phyloP scores from a whole-genome alignment of 2,113 vertebrate genomes.

The Calypte anna region DNA sequence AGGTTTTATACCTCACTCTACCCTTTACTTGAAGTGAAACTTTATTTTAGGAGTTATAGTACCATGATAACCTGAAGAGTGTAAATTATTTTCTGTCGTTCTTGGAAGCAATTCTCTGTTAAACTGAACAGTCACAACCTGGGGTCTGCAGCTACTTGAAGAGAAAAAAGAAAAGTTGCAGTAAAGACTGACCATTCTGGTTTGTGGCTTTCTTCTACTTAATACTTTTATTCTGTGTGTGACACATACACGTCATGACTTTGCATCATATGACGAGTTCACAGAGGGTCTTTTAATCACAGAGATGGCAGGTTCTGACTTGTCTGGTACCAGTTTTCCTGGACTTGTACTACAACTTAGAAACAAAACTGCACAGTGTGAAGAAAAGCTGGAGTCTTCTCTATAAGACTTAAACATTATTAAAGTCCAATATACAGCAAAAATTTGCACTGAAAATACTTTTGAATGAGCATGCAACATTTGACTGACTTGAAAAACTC shows the following conservation, averaged over 20 bases:
- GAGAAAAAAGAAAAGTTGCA: background rate
- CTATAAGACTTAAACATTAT: background rate
- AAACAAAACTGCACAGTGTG: background rate
- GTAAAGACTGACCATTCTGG: background rate
- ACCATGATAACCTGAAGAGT: background rate
- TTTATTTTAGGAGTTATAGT: background rate
- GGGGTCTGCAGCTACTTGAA: background rate
- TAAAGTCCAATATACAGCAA: background rate
- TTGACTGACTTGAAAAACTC: background rate
- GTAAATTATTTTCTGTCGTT: background rate
- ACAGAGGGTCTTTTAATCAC: background rate
- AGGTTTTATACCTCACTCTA: fast-evolving
- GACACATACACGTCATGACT: background rate
- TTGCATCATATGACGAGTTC: background rate
- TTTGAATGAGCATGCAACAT: background rate
- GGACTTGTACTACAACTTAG: background rate
- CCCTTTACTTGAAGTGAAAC: background rate
- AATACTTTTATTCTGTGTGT: background rate
- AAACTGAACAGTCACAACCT: background rate
- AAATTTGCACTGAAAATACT: background rate
- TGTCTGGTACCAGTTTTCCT: background rate
- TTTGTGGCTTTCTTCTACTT: background rate
- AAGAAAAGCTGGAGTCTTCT: background rate
- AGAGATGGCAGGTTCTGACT: background rate
- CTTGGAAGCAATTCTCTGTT: background rate